Evolutionary conservation across 2,113 vertebrate genomes (phyloP), one percentile per base, ranked within the genome.

Genomic region (Haplotaxodon microlepis): DNA sequence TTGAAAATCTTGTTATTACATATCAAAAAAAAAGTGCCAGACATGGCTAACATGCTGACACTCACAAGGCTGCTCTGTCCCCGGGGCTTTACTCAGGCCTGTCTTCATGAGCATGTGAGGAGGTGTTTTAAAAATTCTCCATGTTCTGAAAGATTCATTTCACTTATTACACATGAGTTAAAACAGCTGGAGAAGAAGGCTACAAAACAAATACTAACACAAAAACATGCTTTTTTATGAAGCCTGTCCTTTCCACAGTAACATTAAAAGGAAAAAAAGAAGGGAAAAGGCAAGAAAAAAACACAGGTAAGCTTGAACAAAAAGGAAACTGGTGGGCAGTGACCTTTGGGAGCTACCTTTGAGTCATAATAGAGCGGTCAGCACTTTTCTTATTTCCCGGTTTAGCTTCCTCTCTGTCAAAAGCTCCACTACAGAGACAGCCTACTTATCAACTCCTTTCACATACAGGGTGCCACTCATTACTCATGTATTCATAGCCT

Each of bases 401-500:
- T 38, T 61, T 91, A 31, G 27, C 61, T 89, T 92, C 66, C 56
- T 85, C 86, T 82, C 36, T 50, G 61, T 56, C 71, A 45, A 79
- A 85, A 51, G 82, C 93, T 89, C 69, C 63, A 86, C 81, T 50
- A 92, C 89, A 92, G 34, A 90, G 50, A 90, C 89, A 92, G 90
- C 92, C 91, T 90, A 93, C 92, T 95, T 94, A 93, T 94, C 92
- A 93, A 82, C 91, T 92, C 92, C 90, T 92, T 94, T 94, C 94
- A 94, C 88, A 90, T 81, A 42, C 90, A 89, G 89, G 73, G 71
- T 94, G 94, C 93, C 94, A 94, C 84, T 95, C 92, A 95, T 94
- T 91, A 93, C 91, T 96, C 93, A 93, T 92, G 93, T 93, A 96
- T 96, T 96, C 90, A 94, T 93, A 93, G 95, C 92, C 93, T 92